Conservation (phyloP, 2,888 invertebrate genomes). For the Blera fallax region DNA sequence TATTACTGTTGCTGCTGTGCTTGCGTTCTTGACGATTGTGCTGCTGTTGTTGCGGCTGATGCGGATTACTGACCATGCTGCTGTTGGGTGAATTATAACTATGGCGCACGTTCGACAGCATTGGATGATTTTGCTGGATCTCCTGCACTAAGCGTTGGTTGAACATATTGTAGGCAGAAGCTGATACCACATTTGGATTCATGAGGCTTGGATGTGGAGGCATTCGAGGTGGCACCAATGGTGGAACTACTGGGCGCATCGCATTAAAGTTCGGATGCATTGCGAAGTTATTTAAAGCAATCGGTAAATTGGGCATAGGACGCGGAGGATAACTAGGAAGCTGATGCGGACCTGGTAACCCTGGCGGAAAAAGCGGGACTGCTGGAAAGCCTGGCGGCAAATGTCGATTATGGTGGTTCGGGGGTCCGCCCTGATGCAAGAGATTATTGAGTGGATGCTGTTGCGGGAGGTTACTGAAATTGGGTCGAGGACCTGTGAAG, state of each 20-base stretch:
- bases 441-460: conserved; percentile 72
- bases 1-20: conserved; percentile 75
- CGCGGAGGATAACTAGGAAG: conserved; percentile 55
- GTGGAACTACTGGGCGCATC: conserved; percentile 80
- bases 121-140: conserved; percentile 82
- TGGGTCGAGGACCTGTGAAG: conserved; percentile 64
- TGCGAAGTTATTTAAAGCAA: conserved; percentile 82
- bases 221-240: conserved; percentile 79
- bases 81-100: conserved; percentile 37
- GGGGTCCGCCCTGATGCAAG: conserved; percentile 75
- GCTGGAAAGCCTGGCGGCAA: conserved; percentile 78
- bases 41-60: conserved; percentile 74
- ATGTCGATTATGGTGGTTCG: conserved; percentile 75
- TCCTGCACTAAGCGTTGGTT: conserved; percentile 81
- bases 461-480: conserved; percentile 71
- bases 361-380: conserved; percentile 76
- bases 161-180: conserved; percentile 79
- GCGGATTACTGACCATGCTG: conserved; percentile 74
- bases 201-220: conserved; percentile 78
- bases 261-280: conserved; percentile 81
- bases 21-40: conserved; percentile 73
- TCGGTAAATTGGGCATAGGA: conserved; percentile 77
- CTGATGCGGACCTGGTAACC: conserved; percentile 76
- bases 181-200: conserved; percentile 63
- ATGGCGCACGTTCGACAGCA: conserved; percentile 77